phyloP scores from a whole-genome alignment of 2,113 vertebrate species.

The Sander lucioperca region DNA sequence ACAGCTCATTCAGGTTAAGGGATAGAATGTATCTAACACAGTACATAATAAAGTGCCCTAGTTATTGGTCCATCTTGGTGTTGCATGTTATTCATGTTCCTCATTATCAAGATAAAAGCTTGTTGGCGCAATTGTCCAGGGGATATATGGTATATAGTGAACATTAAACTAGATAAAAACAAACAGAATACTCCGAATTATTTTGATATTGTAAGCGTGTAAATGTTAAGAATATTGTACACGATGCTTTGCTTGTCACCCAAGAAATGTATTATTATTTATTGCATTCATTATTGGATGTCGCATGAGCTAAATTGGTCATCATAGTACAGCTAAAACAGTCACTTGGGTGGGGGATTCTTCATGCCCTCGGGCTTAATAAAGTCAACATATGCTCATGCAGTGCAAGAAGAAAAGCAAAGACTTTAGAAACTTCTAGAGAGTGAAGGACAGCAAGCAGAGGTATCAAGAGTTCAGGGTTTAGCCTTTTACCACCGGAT shows the following conservation, averaged over 20 bases:
- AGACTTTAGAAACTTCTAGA: conserved; percentile 51
- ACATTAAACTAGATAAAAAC: neutral
- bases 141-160: neutral
- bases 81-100: conserved; percentile 8
- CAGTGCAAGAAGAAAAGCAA: conserved; percentile 26
- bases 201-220: neutral
- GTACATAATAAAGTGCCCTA: conserved; percentile 24
- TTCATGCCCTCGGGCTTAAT: neutral
- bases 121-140: neutral
- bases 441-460: conserved; percentile 65
- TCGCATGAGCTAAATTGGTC: conserved; percentile 11
- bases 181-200: neutral
- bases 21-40: neutral
- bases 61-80: neutral
- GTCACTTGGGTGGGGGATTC: neutral
- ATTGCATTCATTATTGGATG: neutral
- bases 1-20: conserved; percentile 13
- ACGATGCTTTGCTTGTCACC: neutral
- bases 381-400: conserved; percentile 37
- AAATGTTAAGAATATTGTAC: neutral
- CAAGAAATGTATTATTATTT: neutral
- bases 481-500: conserved; percentile 74
- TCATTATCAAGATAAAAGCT: conserved; percentile 34
- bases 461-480: conserved; percentile 68
- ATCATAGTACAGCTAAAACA: conserved; percentile 1